Conservation (phyloP, 2,888 invertebrate species). For the Epistrophe eligans region DNA sequence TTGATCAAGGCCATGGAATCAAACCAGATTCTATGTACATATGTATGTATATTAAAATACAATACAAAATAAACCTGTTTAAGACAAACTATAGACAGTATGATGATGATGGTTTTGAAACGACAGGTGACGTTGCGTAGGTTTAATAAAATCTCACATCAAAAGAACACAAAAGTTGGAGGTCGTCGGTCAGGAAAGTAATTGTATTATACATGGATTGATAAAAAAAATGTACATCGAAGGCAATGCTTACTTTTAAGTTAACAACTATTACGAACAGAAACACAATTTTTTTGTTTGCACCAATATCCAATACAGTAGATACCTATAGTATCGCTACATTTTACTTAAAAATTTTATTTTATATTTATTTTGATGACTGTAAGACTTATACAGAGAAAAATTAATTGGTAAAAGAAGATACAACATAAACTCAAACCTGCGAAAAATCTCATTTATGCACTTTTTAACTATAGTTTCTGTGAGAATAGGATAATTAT, state of each 20-base stretch:
- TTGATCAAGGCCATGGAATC: conserved; percentile 23
- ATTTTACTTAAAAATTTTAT: no score
- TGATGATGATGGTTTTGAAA: neutral
- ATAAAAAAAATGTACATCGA: neutral
- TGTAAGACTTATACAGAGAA: no score
- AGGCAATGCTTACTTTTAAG: neutral
- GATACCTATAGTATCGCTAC: no score
- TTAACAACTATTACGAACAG: no score
- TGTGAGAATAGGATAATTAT: no score
- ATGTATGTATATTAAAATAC: neutral
- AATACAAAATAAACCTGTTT: conserved; percentile 5
- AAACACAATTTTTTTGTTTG: no score
- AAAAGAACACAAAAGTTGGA: conserved; percentile 3
- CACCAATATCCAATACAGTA: no score
- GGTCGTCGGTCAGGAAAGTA: neutral
- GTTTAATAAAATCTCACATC: neutral
- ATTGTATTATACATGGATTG: neutral
- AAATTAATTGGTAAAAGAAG: no score
- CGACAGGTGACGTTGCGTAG: neutral
- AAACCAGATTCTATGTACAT: neutral
- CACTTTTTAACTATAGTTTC: no score
- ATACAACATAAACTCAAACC: no score
- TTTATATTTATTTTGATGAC: no score
- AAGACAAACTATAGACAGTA: neutral
- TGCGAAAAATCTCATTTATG: no score